Evolutionary conservation across 1,140 invertebrate species (phyloP), one percentile per base, ranked within the genome.

Genomic region (Papilio polytes): DNA sequence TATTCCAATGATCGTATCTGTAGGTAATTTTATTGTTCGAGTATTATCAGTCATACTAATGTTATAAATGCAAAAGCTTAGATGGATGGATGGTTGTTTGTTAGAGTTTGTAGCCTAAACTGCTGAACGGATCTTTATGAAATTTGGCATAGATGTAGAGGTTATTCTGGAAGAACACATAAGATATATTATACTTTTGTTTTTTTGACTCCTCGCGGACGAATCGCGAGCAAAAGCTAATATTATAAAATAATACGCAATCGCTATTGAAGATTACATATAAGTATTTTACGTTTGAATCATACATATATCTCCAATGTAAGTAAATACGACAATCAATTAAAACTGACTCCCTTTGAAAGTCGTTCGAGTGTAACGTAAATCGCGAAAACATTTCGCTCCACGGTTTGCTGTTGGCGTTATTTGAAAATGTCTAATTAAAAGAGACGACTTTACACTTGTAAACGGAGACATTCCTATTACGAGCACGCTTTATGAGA

Each of bases 361-460:
- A 63, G 20, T 26, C 56, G 56, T 63, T 63, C 56, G 56, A 22
- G 8, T 63, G 22, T n/a, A 26, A 63, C 22, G 20, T 26, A 31
- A 26, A 63, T 63, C 59, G 59, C 20, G 59, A 63, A 63, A 22
- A 63, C 59, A 26, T 63, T 63, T 63, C 26, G 4, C 20, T 26
- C 3, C 10, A 63, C 8, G 22, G 20, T 63, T 26, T 63, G 26
- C 20, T 63, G 59, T 26, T 26, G 10, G 12, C 59, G 59, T 63
- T 63, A 63, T 63, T 63, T 63, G 59, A 22, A 63, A 63, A 63
- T 26, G 10, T 63, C 59, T 63, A 63, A 63, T 63, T 63, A 63
- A 63, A 63, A 26, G 7, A 12, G 22, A 22, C 22, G 10, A 26
- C 59, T 26, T 59, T 22, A 63, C 59, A 26, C 22, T 22, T 63